Percentiles rank a stretch among this genome's conserved stretches.
phyloP scores from a whole-genome alignment of 2,888 invertebrate species.

The Apantesis nais region DNA sequence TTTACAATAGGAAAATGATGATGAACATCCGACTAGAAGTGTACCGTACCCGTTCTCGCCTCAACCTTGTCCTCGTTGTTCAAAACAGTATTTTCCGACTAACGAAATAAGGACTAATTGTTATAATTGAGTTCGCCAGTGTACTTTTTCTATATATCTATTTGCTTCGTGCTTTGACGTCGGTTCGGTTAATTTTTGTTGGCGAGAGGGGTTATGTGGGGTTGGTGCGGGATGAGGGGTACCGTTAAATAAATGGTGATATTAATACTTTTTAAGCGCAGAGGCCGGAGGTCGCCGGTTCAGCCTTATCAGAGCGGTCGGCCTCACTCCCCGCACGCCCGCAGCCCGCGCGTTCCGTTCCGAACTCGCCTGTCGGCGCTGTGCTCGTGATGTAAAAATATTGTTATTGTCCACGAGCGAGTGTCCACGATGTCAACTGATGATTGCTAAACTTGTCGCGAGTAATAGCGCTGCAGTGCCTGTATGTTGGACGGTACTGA shows the following conservation, averaged over 20 bases:
- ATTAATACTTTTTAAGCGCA: conserved; percentile 65
- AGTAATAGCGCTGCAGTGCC: no score
- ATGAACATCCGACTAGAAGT: background rate
- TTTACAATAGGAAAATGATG: background rate
- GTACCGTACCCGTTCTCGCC: background rate
- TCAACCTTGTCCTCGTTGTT: background rate
- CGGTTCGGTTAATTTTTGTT: conserved; percentile 18
- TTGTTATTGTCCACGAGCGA: conserved; percentile 12
- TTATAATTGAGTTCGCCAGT: background rate
- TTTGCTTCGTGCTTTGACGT: conserved; percentile 16
- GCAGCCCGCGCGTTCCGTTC: conserved; percentile 11
- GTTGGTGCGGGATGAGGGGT: conserved; percentile 30
- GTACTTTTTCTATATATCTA: conserved; percentile 1
- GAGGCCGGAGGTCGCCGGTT: conserved; percentile 69
- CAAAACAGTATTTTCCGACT: background rate
- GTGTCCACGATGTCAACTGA: conserved; percentile 10
- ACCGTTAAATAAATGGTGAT: conserved; percentile 65
- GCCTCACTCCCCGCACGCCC: conserved; percentile 33
- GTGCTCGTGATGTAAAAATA: conserved; percentile 16
- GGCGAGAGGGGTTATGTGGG: conserved; percentile 17
- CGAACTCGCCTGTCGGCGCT: background rate
- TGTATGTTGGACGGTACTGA: background rate
- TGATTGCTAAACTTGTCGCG: background rate
- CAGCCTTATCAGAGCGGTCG: conserved; percentile 60
- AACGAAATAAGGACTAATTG: background rate